Evolutionary conservation across 2,888 invertebrate genomes (phyloP), one percentile per base, ranked within the genome.

Genomic region (Itoplectis maculator): DNA sequence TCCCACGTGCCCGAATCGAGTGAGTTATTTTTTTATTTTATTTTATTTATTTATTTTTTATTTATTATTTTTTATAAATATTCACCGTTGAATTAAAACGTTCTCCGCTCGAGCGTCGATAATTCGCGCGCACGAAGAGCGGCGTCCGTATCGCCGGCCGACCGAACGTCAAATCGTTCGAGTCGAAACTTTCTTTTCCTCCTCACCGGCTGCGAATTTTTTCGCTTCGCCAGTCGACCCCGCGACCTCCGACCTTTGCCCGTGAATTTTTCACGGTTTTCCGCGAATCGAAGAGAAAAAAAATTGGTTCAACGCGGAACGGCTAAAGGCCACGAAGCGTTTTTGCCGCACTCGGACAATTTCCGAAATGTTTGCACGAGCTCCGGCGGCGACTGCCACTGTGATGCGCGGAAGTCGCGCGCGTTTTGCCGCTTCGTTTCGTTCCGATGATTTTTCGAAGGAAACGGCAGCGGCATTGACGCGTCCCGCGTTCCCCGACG

Each of bases 201-300:
- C n/a, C n/a, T n/a, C n/a, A 20, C 45, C 42, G 40, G 6, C 4
- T 42, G 18, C n/a, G n/a, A n/a, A n/a, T 56, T 40, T 56, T 56
- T 70, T 70, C 54, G 6, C 8, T 23, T 13, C 23, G 11, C 29
- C 11, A 11, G 15, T 51, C 18, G 35, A 23, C 61, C 74, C n/a
- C n/a, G n/a, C n/a, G 7, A 76, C 76, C 76, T 76, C 18, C 59
- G 35, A 72, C 51, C 70, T 76, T 76, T 5, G 13, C 29, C n/a
- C 18, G 42, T 15, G 47, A 69, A 45, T 56, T 56, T 74, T 29
- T 63, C 29, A 37, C 65, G 56, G 47, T 47, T 54, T 29, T 76
- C 56, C 42, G 45, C 65, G n/a, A n/a, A n/a, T n/a, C n/a, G n/a
- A n/a, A n/a, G n/a, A n/a, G n/a, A n/a, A n/a, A n/a, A n/a, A n/a